These are phyloP conservation scores for Elephantulus edwardii DNA, from an alignment of 2,113 vertebrate species.

Conservation along the genomic window DNA sequence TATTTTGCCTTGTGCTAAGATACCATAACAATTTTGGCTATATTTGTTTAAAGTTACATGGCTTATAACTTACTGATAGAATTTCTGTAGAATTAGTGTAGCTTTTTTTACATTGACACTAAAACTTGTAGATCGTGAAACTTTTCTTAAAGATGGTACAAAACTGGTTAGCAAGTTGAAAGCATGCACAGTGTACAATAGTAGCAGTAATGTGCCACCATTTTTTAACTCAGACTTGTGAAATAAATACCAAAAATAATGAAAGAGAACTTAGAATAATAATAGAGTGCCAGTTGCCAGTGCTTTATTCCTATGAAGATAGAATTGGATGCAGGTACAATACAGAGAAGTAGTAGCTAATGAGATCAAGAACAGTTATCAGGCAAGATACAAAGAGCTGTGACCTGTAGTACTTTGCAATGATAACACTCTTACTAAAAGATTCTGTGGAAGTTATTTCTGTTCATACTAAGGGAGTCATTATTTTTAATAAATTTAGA, in stretches of 20 bases:
- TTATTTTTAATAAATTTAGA: not conserved
- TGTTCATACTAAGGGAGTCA: not conserved
- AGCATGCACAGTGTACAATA: not conserved
- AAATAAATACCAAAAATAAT: constrained; percentile 35
- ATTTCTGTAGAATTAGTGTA: not conserved
- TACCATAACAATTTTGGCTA: not conserved
- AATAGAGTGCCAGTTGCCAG: not conserved
- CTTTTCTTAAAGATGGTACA: constrained; percentile 21
- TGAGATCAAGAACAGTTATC: not conserved
- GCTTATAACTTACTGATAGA: constrained; percentile 31
- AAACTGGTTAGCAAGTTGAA: not conserved
- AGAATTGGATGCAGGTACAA: not conserved
- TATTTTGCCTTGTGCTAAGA: constrained; percentile 33
- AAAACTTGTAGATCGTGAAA: constrained; percentile 6
- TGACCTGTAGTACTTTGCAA: not conserved
- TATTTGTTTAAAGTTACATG: not conserved
- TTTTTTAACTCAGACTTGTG: constrained; percentile 25
- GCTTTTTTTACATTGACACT: not conserved
- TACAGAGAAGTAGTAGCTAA: not conserved
- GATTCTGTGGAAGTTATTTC: not conserved
- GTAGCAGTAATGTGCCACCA: not conserved
- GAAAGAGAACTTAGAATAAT: not conserved
- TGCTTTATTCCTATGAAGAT: not conserved
- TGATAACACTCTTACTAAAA: not conserved
- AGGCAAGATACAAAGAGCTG: not conserved